Evolutionary conservation across 1,140 invertebrate genomes (phyloP), one percentile per base, ranked within the genome.

Genomic region (Galleria mellonella): DNA sequence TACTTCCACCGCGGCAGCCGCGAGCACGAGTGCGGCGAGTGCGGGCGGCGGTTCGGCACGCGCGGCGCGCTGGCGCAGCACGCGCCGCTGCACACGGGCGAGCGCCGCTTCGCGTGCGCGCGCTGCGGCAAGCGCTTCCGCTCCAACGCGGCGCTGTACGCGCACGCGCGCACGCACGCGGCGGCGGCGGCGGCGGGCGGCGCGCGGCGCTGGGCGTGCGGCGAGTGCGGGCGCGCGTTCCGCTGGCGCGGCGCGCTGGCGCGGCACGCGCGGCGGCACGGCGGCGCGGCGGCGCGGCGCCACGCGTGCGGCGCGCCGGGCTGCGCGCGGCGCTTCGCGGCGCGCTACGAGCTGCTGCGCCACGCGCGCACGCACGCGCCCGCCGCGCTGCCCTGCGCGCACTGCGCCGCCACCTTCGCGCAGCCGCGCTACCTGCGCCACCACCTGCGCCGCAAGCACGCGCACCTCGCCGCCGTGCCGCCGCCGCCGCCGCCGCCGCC

Each of bases 1-100:
- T 87, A 90, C 45, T 87, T 88, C 1, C 91, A 92, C 54, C 82
- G 86, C 1, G 70, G 83, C 0, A 87, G 87, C 3, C 87, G 89
- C 48, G 88, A 90, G 9, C 83, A 85, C 52, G 62, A 60, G 4
- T 90, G 89, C 43, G 71, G 77, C 4, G 57, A 83, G 1, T 90
- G 89, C 48, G 88, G 90, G 12, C 73, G 86, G 32, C 66, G 86
- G 9, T 90, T 88, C 36, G 87, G 88, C 17, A 89, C 88, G 0
- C 83, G 85, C 1, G 53, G 81, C 27, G 45, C 40, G 12, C 55
- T 87, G 11, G 29, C 46, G 11, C 54, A 75, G 87, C 83, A 86
- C 59, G 49, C 59, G 4, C 40, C 55, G 11, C 37, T 87, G 9
- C 89, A 90, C 52, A 84, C 86, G 0, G 86, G 69, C 0, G 83